These are phyloP conservation scores for Oxycera nigricornis DNA, from an alignment of 2,888 invertebrate genomes.

Conservation along the genomic window DNA sequence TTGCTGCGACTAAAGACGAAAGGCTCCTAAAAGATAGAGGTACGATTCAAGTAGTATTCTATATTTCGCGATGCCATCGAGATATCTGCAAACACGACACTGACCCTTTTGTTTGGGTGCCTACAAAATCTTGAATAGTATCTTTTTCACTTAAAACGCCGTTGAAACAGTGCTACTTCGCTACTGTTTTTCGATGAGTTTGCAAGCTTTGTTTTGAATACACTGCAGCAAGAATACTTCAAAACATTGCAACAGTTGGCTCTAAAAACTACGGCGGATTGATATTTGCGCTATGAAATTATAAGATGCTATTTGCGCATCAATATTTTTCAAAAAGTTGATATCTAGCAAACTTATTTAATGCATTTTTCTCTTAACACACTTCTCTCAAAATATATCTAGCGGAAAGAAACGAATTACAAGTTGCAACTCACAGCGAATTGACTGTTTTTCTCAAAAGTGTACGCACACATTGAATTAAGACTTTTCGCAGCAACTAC, in stretches of 20 bases:
- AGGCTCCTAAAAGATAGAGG: neutral
- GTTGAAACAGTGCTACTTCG: constrained; percentile 9
- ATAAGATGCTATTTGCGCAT: no score
- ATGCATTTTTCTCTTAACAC: no score
- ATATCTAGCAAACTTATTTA: no score
- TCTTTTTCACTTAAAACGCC: constrained; percentile 29
- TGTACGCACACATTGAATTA: no score
- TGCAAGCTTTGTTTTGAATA: neutral
- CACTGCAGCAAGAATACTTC: neutral
- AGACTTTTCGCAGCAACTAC: neutral
- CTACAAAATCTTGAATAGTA: constrained; percentile 21
- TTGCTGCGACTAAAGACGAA: neutral
- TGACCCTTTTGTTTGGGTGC: constrained; percentile 24
- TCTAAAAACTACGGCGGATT: no score
- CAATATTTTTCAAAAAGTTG: no score
- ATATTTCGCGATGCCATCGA: neutral
- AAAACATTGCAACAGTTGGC: no score
- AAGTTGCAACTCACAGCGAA: no score
- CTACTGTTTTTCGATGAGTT: constrained; percentile 18
- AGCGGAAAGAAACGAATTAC: no score
- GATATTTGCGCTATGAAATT: no score
- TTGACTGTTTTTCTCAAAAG: no score
- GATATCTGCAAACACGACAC: constrained; percentile 13
- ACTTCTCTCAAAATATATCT: no score
- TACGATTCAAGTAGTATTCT: neutral